Evolutionary conservation across 2,797 vertebrate genomes (phyloP).

Genomic region (Anguilla anguilla): DNA sequence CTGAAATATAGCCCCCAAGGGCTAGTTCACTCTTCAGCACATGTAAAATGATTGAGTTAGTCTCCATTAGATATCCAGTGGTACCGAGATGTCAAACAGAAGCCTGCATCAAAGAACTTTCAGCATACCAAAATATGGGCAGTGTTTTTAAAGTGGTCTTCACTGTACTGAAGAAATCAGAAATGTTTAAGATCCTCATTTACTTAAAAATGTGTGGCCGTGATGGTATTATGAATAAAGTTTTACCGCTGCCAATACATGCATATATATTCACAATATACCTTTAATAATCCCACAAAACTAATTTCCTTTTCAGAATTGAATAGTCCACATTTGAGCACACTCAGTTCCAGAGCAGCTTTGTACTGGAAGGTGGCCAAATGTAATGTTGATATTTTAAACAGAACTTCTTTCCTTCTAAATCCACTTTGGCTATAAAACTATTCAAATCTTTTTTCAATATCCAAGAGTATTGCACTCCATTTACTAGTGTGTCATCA

Average conservation of each 20-base stretch:
- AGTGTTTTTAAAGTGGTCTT: background rate
- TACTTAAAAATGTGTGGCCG: background rate
- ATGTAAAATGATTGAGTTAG: slow-evolving; percentile 9
- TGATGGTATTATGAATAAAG: background rate
- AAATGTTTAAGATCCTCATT: slow-evolving; percentile 4
- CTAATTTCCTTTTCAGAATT: background rate
- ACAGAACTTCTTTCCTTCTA: background rate
- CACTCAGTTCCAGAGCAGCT: background rate
- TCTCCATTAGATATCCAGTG: slow-evolving; percentile 15
- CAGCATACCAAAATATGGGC: background rate
- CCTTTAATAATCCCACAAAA: background rate
- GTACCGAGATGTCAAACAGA: background rate
- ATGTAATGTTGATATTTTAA: background rate
- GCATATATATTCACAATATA: background rate
- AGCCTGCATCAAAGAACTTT: background rate
- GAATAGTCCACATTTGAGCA: background rate
- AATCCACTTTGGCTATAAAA: background rate
- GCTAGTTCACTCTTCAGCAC: slow-evolving; percentile 17
- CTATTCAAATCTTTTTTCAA: background rate
- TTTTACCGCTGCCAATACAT: background rate
- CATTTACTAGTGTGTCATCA: background rate
- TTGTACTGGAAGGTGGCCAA: background rate
- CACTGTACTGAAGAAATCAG: background rate
- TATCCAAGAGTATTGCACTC: background rate
- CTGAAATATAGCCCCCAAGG: background rate